These are phyloP conservation scores for Zoanthus solanderi DNA, from an alignment of 92 coral and sea anemone species.

Conservation along the genomic window DNA sequence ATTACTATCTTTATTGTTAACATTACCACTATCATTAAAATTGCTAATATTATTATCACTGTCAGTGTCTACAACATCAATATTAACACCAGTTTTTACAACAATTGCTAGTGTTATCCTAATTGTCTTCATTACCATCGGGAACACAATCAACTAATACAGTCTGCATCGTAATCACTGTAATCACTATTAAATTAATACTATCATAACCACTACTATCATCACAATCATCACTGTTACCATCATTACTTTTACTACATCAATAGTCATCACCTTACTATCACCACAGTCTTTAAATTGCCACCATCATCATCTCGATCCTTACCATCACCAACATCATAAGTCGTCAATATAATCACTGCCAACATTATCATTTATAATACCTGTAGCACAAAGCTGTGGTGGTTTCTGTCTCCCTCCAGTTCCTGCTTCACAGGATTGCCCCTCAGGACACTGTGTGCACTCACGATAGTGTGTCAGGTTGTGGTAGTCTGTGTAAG, in stretches of 20 bases:
- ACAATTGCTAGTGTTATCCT: too few species aligned
- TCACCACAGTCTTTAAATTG: neutral
- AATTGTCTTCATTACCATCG: too few species aligned
- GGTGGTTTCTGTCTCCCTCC: conserved; percentile 98
- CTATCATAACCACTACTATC: neutral
- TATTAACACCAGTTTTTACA: too few species aligned
- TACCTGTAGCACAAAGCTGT: conserved; percentile 92
- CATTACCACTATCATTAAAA: neutral
- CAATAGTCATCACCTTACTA: too few species aligned
- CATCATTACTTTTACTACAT: too few species aligned
- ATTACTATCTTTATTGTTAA: neutral
- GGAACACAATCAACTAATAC: too few species aligned
- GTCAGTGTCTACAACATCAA: too few species aligned
- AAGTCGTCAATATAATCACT: neutral
- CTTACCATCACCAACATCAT: neutral
- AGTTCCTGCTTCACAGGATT: conserved; percentile 96
- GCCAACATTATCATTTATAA: neutral
- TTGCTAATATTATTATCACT: neutral
- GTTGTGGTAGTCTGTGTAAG: conserved; percentile 94
- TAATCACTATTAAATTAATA: too few species aligned
- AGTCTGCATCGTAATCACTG: too few species aligned
- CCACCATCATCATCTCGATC: neutral
- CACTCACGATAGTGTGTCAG: conserved; percentile 91
- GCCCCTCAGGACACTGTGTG: conserved; percentile 92
- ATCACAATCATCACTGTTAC: neutral